phyloP scores from a whole-genome alignment of 1,140 invertebrate species.

The Mamestra configurata region DNA sequence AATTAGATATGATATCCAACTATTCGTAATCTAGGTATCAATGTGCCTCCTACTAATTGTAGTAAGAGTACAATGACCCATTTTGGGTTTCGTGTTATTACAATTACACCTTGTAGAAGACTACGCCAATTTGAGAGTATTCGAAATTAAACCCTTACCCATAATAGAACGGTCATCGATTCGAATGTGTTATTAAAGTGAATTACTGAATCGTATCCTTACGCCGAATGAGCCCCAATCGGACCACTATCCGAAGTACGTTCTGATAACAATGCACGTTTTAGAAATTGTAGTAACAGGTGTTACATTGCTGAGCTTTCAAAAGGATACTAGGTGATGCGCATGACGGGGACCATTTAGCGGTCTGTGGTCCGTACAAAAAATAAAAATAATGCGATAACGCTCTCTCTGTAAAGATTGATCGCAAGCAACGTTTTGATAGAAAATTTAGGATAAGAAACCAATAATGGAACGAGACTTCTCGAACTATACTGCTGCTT shows the following conservation, averaged over 20 bases:
- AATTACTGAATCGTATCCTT: slow-evolving; percentile 19
- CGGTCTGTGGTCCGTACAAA: neutral
- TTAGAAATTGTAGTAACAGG: slow-evolving; percentile 14
- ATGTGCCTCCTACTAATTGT: too few relatives aligned
- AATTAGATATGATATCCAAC: too few relatives aligned
- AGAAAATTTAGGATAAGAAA: too few relatives aligned
- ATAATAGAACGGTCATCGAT: slow-evolving; percentile 9
- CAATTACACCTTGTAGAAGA: too few relatives aligned
- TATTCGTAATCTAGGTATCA: too few relatives aligned
- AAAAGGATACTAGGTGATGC: neutral
- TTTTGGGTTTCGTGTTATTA: too few relatives aligned
- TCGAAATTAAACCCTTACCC: slow-evolving; percentile 51
- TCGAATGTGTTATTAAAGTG: neutral
- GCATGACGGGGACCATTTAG: neutral
- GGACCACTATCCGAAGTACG: neutral
- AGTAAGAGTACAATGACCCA: too few relatives aligned
- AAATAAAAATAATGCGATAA: neutral
- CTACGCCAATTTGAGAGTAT: too few relatives aligned
- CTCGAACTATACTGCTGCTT: too few relatives aligned
- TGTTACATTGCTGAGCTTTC: neutral
- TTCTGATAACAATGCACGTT: slow-evolving; percentile 12
- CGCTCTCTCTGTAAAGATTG: too few relatives aligned
- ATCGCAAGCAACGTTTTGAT: too few relatives aligned
- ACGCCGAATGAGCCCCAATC: slow-evolving; percentile 20
- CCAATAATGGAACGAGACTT: too few relatives aligned